Evolutionary conservation across 2,113 vertebrate genomes (phyloP), one percentile per base, ranked within the genome.

Genomic region (Apistogramma diplotaenia): DNA sequence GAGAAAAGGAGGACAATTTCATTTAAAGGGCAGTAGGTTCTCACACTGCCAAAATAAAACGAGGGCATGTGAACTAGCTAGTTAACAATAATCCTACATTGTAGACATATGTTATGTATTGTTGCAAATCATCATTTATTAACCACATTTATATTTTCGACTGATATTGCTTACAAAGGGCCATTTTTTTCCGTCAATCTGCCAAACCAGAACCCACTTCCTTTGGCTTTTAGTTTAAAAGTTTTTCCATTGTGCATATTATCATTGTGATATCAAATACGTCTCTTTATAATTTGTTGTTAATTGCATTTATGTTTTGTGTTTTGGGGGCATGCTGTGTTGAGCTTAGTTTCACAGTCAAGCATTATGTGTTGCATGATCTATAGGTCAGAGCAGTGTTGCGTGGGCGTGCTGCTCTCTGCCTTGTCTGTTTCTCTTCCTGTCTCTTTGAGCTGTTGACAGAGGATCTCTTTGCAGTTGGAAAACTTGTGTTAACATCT

Each of bases 341-440:
- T 54, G 15, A 23, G 51, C 49, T 53, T 16, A 13, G 15, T 57
- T 60, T 59, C 16, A 23, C 11, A 59, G 54, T 49, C 46, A 25
- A 60, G 29, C 25, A 5, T 33, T 12, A 8, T 5, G 40, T 35
- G 55, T 33, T 19, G 37, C 25, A 1, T 40, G 80, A 58, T 33
- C 60, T 85, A 29, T 21, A 23, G 80, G 62, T 9, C 33, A 46
- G 71, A 25, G 58, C 79, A 9, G 79, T 33, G 81, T 60, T 78
- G 88, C n/a, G 89, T 90, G 74, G 89, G 91, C 59, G 87, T 78
- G 55, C 70, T 77, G 85, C 76, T 82, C 23, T 5, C 29, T n/a
- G 86, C 54, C 77, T 82, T 19, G 75, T 87, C 83, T 89, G 49
- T 81, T 85, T 61, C 82, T 88, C 87, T 91, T 93, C 90, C 92